Percentiles rank a stretch among this genome's conserved stretches.
phyloP scores from a whole-genome alignment of 2,113 vertebrate species.

The Gorsachius goisagi region DNA sequence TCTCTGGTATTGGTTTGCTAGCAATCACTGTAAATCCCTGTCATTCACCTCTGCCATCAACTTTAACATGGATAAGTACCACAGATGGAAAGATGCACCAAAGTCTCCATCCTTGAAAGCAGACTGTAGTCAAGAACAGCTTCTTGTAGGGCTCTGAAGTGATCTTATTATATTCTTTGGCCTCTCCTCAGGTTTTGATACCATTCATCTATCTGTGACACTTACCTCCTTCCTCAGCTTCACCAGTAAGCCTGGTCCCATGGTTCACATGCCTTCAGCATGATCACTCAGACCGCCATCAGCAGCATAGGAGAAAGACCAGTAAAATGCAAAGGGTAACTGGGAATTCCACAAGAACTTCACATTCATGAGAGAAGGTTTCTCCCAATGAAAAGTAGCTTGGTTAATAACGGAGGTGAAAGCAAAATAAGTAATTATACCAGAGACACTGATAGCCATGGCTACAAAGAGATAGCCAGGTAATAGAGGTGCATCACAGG shows the following conservation, averaged over 20 bases:
- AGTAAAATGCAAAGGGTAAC: background rate
- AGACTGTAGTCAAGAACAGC: background rate
- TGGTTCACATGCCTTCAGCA: background rate
- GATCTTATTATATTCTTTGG: background rate
- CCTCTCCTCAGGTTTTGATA: background rate
- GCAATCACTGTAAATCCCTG: background rate
- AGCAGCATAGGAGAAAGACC: background rate
- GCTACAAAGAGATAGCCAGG: background rate
- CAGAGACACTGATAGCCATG: background rate
- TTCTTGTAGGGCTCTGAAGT: background rate
- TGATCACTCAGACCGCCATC: rapidly evolving
- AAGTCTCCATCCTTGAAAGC: background rate
- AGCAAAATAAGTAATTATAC: background rate
- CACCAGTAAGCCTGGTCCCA: background rate
- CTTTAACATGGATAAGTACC: background rate
- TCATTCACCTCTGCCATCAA: background rate
- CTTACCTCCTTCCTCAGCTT: background rate
- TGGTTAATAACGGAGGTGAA: background rate
- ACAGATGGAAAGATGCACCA: background rate
- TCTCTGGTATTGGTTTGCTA: background rate
- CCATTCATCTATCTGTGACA: background rate
- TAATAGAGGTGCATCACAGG: rapidly evolving
- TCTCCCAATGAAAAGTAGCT: background rate
- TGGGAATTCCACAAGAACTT: background rate
- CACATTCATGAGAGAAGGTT: background rate